Percentiles rank a stretch among this genome's conserved stretches.
Evolutionary conservation across 2,888 invertebrate genomes (phyloP).

Genomic region (Cepaea hortensis): DNA sequence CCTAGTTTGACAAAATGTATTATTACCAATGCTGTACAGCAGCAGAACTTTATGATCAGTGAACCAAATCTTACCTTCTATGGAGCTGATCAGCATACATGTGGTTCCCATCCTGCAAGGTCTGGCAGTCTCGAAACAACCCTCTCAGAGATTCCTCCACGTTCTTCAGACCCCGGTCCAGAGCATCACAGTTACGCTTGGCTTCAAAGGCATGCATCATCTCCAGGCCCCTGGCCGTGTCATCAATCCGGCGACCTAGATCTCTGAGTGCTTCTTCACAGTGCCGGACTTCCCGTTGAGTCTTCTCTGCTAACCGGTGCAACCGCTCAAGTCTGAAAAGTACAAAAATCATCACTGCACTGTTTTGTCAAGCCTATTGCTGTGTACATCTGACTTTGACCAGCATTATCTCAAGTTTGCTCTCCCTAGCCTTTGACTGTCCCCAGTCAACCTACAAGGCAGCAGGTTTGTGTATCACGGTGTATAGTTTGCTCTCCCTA

Average conservation of each 20-base stretch:
- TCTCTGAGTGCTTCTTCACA: slow-evolving; percentile 90
- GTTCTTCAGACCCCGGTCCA: slow-evolving; percentile 89
- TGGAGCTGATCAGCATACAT: slow-evolving; percentile 87
- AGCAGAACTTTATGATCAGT: background rate
- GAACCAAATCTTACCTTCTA: slow-evolving; percentile 80
- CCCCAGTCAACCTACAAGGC: too few relatives aligned
- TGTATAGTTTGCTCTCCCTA: too few relatives aligned
- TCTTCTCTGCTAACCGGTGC: slow-evolving; percentile 95
- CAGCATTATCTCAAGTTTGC: too few relatives aligned
- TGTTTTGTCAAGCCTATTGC: too few relatives aligned
- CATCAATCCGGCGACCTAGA: slow-evolving; percentile 90
- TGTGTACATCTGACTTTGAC: too few relatives aligned
- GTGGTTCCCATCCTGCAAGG: slow-evolving; percentile 90
- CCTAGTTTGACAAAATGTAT: background rate
- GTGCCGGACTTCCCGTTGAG: slow-evolving; percentile 91
- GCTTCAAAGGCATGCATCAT: slow-evolving; percentile 93
- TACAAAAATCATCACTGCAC: background rate
- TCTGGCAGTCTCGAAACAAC: slow-evolving; percentile 91
- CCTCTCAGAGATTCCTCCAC: slow-evolving; percentile 92
- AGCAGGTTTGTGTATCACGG: too few relatives aligned
- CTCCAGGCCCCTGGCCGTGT: slow-evolving; percentile 86
- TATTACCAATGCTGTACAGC: background rate
- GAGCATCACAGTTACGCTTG: slow-evolving; percentile 88
- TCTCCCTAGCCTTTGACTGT: too few relatives aligned
- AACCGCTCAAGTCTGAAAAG: slow-evolving; percentile 86